Percentiles rank a stretch among this genome's conserved stretches.
Evolutionary conservation across 2,797 vertebrate genomes (phyloP).

Genomic region (Danio aesculapii): DNA sequence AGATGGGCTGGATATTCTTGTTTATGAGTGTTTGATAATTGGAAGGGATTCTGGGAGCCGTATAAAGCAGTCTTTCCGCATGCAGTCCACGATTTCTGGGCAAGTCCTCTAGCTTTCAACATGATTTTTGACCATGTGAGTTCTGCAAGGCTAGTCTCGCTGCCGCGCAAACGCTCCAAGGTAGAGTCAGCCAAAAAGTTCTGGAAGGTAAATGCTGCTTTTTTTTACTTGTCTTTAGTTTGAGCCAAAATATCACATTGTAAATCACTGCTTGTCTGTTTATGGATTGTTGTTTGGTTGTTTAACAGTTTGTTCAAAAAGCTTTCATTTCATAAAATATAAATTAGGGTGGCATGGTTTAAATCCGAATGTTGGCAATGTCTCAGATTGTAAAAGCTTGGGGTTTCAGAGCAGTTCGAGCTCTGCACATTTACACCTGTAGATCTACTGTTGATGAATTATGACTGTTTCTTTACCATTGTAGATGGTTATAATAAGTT

Average conservation of each 20-base stretch:
- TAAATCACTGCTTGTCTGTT: not conserved
- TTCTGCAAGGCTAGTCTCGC: conserved; percentile 71
- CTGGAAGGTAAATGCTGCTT: conserved; percentile 87
- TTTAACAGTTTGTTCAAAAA: too few species aligned
- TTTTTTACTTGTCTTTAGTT: not conserved
- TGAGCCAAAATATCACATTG: not conserved
- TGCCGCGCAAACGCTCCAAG: conserved; percentile 79
- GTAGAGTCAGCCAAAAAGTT: conserved; percentile 86
- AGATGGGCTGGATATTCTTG: conserved; percentile 27
- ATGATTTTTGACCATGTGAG: conserved; percentile 75
- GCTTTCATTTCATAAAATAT: too few species aligned
- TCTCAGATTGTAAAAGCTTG: too few species aligned
- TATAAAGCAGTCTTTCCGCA: conserved; percentile 52
- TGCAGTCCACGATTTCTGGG: conserved; percentile 52
- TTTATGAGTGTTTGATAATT: conserved; percentile 49
- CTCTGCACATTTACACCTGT: too few species aligned
- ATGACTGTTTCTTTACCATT: too few species aligned
- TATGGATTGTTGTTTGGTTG: too few species aligned
- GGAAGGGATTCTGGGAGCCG: conserved; percentile 52
- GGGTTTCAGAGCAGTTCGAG: too few species aligned
- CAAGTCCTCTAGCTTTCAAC: conserved; percentile 52
- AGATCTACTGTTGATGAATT: too few species aligned
- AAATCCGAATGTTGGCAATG: too few species aligned
- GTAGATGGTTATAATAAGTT: too few species aligned
- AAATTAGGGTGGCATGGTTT: too few species aligned